phyloP scores from a whole-genome alignment of 2,888 invertebrate species.

The Drosophila formosana region DNA sequence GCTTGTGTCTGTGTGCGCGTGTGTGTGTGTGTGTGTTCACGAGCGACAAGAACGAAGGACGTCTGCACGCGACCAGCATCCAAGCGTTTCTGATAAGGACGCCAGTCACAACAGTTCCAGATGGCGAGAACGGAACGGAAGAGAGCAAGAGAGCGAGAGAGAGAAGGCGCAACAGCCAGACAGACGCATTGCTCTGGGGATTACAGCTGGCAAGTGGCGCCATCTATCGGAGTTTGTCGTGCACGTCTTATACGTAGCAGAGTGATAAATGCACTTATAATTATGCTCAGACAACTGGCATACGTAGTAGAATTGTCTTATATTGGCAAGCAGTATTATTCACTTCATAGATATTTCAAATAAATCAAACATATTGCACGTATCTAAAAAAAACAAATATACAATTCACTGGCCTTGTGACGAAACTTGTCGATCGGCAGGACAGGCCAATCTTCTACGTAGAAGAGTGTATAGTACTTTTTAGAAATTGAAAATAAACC shows the following conservation, averaged over 20 bases:
- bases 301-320: no score
- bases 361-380: no score
- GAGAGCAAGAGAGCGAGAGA: neutral
- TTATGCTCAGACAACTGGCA: no score
- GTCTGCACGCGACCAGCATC: slow-evolving; percentile 69
- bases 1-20: neutral
- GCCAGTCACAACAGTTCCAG: slow-evolving; percentile 46
- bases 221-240: slow-evolving; percentile 20
- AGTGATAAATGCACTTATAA: neutral
- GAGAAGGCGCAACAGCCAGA: neutral
- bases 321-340: no score
- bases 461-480: no score
- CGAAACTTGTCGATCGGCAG: no score
- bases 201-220: slow-evolving; percentile 33
- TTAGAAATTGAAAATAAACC: no score
- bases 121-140: neutral
- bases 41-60: slow-evolving; percentile 39
- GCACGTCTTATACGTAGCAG: slow-evolving; percentile 7
- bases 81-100: slow-evolving; percentile 74
- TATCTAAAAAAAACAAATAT: no score
- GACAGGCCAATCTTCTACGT: neutral
- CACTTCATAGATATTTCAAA: no score
- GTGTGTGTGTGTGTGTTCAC: neutral
- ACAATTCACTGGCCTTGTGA: no score
- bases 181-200: neutral